These are phyloP conservation scores for Melanotus villosus DNA, from an alignment of 2,888 invertebrate genomes.

Conservation along the genomic window DNA sequence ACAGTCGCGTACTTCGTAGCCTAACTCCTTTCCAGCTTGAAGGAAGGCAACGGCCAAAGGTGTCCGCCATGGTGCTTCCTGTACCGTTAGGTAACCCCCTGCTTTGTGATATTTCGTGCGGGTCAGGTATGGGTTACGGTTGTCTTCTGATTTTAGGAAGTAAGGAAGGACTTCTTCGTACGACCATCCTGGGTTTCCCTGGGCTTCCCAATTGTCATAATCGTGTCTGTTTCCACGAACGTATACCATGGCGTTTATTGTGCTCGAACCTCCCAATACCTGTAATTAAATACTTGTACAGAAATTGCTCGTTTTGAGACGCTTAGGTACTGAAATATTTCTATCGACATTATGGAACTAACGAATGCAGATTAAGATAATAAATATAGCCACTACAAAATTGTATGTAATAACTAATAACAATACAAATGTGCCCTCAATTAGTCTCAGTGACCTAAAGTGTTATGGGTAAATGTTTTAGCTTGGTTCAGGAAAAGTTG, in stretches of 20 bases:
- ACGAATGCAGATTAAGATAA: too few species aligned
- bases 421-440: too few species aligned
- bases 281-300: constrained; percentile 49
- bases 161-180: constrained; percentile 87
- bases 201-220: constrained; percentile 88
- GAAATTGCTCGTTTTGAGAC: too few species aligned
- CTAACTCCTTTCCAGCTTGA: constrained; percentile 86
- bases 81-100: constrained; percentile 87
- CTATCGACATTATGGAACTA: too few species aligned
- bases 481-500: too few species aligned
- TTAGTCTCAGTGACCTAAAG: too few species aligned
- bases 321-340: too few species aligned
- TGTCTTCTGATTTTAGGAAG: constrained; percentile 90
- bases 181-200: constrained; percentile 91
- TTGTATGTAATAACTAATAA: too few species aligned
- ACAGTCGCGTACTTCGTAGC: constrained; percentile 80
- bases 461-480: too few species aligned
- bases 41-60: constrained; percentile 87
- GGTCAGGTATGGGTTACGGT: constrained; percentile 85
- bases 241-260: constrained; percentile 93
- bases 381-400: too few species aligned
- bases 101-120: constrained; percentile 82
- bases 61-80: constrained; percentile 87
- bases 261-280: constrained; percentile 87
- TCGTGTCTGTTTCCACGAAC: constrained; percentile 89